Percentiles rank a stretch among this genome's conserved stretches.
Evolutionary conservation across 92 coral and sea anemone genomes (phyloP).

Genomic region (Meandrina meandrites): DNA sequence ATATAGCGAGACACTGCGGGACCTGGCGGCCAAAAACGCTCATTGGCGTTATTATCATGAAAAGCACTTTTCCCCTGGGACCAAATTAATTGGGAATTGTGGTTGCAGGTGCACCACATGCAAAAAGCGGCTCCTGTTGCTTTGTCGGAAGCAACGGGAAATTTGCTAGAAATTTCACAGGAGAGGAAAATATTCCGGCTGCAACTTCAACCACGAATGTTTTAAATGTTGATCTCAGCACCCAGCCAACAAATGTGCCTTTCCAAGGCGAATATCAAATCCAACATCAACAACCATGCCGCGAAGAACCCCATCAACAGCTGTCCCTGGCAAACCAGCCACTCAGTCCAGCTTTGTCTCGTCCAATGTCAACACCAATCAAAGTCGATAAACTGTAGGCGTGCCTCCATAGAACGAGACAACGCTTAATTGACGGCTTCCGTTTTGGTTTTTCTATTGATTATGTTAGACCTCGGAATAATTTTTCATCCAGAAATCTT

Average conservation of each 20-base stretch:
- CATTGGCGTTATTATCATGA: background rate
- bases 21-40: slow-evolving; percentile 8
- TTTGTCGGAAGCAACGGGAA: background rate
- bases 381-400: background rate
- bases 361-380: background rate
- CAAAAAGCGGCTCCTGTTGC: background rate
- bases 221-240: background rate
- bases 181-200: background rate
- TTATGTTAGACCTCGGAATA: too few relatives aligned
- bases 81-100: too few relatives aligned
- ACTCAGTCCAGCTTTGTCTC: slow-evolving; percentile 1
- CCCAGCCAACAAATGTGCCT: too few relatives aligned
- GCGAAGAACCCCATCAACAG: background rate
- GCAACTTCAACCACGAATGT: background rate
- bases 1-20: background rate
- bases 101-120: too few relatives aligned
- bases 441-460: background rate
- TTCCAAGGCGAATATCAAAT: background rate
- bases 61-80: too few relatives aligned
- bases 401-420: too few relatives aligned
- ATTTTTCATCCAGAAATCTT: background rate
- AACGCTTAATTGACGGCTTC: background rate
- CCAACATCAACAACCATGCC: background rate
- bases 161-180: background rate
- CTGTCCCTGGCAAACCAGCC: too few relatives aligned